Evolutionary conservation across 2,113 vertebrate genomes (phyloP), one percentile per base, ranked within the genome.

Genomic region (Pygoscelis antarcticus): DNA sequence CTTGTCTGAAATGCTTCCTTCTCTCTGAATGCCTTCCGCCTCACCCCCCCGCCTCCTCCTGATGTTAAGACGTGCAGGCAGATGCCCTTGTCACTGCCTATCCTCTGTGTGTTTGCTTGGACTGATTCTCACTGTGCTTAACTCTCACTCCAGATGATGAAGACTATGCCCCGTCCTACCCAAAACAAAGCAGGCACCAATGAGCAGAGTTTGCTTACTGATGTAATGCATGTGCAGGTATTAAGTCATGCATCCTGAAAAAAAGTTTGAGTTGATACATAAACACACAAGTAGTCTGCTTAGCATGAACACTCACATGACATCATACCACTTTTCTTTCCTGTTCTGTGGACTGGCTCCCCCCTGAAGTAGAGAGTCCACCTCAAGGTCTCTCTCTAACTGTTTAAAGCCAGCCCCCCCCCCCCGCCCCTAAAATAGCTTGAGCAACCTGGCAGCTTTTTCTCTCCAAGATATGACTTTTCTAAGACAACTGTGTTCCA

Each of bases 121-220:
- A 83, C 86, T 94, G 69, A 92, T 65, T 94, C 52, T 78, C 49
- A 55, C 60, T 2, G 2, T 57, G 52, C 69, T 77, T 83, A 75
- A 83, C 47, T 84, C 70, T 55, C 69, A n/a, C 79, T 96, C 95
- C 91, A 93, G 92, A 94, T 90, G 79, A 92, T 61, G 74, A 55
- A 95, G 94, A 93, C 91, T 96, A 93, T 77, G 55, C 64, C 54
- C 44, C 52, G 30, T 93, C 84, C 65, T 78, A 46, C 52, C 84
- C 47, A 47, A 97, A 92, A 96, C 64, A 95, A 95, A 95, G 75
- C 87, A 97, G 97, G 92, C 89, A 94, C 36, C 95, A 79, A 71
- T 64, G 65, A 96, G 81, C 86, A 94, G 83, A 88, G 61, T 87
- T 96, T 91, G 72, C 40, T 94, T 54, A 84, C 83, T 95, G 92